phyloP scores from a whole-genome alignment of 2,797 vertebrate species.

The Etheostoma perlongum region DNA sequence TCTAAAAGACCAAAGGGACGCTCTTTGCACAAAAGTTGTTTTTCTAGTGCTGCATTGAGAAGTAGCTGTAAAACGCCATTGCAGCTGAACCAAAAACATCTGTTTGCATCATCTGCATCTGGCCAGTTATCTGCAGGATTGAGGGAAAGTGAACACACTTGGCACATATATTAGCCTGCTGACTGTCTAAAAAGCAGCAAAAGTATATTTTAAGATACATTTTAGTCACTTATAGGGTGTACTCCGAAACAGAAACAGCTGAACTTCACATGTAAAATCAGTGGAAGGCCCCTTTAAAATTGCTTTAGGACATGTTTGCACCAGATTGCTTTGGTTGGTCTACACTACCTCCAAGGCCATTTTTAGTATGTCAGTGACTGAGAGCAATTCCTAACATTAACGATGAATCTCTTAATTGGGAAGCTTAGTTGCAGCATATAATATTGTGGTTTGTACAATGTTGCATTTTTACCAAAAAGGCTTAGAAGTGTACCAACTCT shows the following conservation, averaged over 20 bases:
- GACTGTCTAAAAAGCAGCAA: background rate
- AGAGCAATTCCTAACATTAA: too few species aligned
- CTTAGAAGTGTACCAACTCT: background rate
- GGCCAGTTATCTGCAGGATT: conserved; percentile 7
- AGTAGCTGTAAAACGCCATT: background rate
- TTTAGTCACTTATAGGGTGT: too few species aligned
- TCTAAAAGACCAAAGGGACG: conserved; percentile 13
- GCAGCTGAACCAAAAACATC: background rate
- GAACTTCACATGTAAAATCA: background rate
- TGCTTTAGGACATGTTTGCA: conserved; percentile 1
- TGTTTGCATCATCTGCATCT: background rate
- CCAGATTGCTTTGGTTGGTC: background rate
- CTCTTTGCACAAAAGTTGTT: conserved; percentile 5
- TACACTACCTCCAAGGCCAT: too few species aligned
- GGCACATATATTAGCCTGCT: background rate
- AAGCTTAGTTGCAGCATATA: too few species aligned
- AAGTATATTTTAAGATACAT: too few species aligned
- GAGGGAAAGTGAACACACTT: conserved; percentile 14
- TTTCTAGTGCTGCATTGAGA: conserved; percentile 20
- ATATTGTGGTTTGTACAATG: background rate
- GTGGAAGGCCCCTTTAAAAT: background rate
- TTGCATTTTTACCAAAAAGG: background rate
- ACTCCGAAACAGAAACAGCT: too few species aligned
- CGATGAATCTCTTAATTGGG: background rate
- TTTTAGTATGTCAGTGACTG: too few species aligned